Base-by-base conservation (phyloP, 2,888 invertebrate species). In the Cataglyphis altisquamis region DNA sequence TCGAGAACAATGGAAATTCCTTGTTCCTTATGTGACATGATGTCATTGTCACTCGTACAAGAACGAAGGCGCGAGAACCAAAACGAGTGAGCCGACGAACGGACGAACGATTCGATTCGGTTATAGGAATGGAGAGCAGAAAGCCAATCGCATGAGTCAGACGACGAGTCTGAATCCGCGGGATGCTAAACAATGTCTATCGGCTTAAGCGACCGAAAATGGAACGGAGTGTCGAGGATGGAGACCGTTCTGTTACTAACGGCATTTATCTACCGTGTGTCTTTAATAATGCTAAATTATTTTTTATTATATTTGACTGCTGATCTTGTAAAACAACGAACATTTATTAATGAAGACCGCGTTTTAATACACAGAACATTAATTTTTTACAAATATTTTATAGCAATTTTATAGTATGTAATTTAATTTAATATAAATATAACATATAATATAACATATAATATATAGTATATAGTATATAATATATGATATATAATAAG, bases 81-180 rank as follows among this genome's bases (percentile, higher is more conserved):
- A 88, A 85, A 83, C 68, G 86, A 89, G 84, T 75, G 81, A 84
- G 74, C 60, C 83, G 81, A 80, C 72, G 57, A 39, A 21, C 32
- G 64, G 78, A 80, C 84, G 84, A 66, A 75, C 86, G 85, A 77
- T 87, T 90, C 88, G 87, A 89, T 87, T 72, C 86, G 87, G 84
- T 86, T 82, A 88, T 68, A 80, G 85, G 88, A 85, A 89, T 92
- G 93, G 92, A 52, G 48, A 52, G 48, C 8, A 52, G 48, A 93
- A 93, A 92, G 93, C 91, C 91, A 88, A 92, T 93, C 87, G 89
- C 90, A 89, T 92, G 93, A 94, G 92, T 93, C 93, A 93, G 91
- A 90, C 90, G 84, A 83, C 85, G 84, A n/a, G 18, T 55, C 83
- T 88, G 91, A 92, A 92, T 90, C 87, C 90, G 89, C 91, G 90